Conservation (phyloP, 2,888 invertebrate species). For the Macrosiphum euphorbiae region DNA sequence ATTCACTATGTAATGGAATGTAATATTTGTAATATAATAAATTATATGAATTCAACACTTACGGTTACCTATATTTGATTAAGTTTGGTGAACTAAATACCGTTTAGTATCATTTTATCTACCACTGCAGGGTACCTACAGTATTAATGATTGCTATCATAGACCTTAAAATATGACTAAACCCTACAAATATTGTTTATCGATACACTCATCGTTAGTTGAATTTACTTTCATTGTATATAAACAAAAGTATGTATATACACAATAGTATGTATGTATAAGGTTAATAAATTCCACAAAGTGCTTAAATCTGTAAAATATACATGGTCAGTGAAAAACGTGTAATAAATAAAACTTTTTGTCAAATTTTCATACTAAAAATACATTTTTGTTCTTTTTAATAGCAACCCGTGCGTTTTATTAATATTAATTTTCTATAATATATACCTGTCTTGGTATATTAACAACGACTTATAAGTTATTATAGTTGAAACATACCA, state of each 20-base stretch:
- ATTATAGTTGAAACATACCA: not conserved
- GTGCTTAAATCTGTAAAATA: not conserved
- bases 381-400: not conserved
- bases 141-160: conserved; percentile 11
- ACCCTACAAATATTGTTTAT: conserved; percentile 6
- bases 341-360: not conserved
- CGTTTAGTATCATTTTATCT: not conserved
- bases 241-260: not conserved
- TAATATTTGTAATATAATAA: not conserved
- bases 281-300: not conserved
- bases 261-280: not conserved
- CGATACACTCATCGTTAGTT: conserved; percentile 12
- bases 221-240: not conserved
- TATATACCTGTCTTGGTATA: not conserved
- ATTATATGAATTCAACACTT: not conserved
- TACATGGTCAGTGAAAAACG: not conserved
- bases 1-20: not conserved
- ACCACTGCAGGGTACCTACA: not conserved
- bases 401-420: not conserved
- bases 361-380: not conserved
- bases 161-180: not conserved
- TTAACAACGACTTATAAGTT: not conserved
- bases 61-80: conserved; percentile 4
- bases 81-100: not conserved
- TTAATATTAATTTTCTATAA: not conserved